Evolutionary conservation across 2,797 vertebrate genomes (phyloP).

Genomic region (Petrocephalus schoutedeni): DNA sequence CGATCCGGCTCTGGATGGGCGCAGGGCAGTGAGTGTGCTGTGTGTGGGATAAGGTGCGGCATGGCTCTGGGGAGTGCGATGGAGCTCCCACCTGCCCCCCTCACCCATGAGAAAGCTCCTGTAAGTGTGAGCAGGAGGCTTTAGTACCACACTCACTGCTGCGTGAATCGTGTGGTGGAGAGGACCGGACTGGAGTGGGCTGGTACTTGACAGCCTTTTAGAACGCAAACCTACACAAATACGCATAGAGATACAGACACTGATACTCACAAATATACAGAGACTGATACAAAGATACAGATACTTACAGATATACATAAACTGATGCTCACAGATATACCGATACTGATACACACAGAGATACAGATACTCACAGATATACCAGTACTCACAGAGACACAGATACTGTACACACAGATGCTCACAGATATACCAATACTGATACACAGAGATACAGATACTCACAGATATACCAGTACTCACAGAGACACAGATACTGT

Average conservation of each 20-base stretch:
- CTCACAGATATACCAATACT: background rate
- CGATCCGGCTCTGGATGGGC: background rate
- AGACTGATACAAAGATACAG: background rate
- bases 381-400: background rate
- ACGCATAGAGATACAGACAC: background rate
- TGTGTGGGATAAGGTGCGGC: background rate
- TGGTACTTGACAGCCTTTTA: background rate
- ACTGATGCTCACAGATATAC: background rate
- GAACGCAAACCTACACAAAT: background rate
- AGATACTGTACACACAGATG: background rate
- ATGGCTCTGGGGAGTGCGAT: background rate
- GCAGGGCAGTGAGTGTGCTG: background rate
- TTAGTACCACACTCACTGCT: background rate
- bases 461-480: background rate
- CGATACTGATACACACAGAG: background rate
- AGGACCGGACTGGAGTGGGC: too few species aligned
- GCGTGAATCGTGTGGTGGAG: background rate
- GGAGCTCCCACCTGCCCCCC: background rate
- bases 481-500: background rate
- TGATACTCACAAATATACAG: background rate
- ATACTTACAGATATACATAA: conserved; percentile 29
- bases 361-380: conserved; percentile 6
- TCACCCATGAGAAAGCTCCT: background rate
- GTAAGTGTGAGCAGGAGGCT: background rate
- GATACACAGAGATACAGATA: conserved; percentile 5